Base-by-base conservation (phyloP, 2,888 invertebrate species). In the Scaptomyza polygonia region DNA sequence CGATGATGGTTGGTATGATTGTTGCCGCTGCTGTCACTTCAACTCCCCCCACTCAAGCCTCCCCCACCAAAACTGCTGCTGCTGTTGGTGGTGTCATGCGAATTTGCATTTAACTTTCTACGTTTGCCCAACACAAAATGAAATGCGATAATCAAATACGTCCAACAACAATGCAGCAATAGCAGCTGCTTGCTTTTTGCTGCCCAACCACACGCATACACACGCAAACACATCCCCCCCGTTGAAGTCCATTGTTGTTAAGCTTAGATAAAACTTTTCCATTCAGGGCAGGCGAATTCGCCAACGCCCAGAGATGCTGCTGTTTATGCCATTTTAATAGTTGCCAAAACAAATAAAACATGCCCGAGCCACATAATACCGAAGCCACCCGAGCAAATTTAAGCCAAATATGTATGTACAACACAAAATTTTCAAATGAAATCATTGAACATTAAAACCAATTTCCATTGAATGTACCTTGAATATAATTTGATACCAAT, bases 101-200 rank as follows among this genome's bases (percentile, higher is more conserved):
- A 82, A 86, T 82, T 82, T 82, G 82, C 86, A 82, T 82, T 80
- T 81, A 86, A 84, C 86, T 82, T 82, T 82, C 84, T 74, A 77
- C 86, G 70, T 82, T 86, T 75, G 70, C 72, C 82, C 82, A 74
- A 85, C 85, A 81, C 85, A 83, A 81, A 83, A 81, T 78, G 81
- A 83, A 83, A 86, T 86, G 87, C 85, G 87, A 83, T 83, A 86
- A 83, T 83, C 85, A 83, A 83, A 83, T 82, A 86, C 81, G 72
- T 66, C 67, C 79, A 84, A 67, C 81, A 86, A 81, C 87, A 81
- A 81, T 75, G 81, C 57, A 63, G 52, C 57, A 61, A 43, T 52
- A 69, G 32, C 52, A 59, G 25, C 49, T 65, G 49, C 18, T 12
- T 16, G 25, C 21, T 42, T 42, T 3, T 21, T 3, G n/a, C n/a